Conservation (phyloP, 2,797 vertebrate species). For the Gambusia yucatana region DNA sequence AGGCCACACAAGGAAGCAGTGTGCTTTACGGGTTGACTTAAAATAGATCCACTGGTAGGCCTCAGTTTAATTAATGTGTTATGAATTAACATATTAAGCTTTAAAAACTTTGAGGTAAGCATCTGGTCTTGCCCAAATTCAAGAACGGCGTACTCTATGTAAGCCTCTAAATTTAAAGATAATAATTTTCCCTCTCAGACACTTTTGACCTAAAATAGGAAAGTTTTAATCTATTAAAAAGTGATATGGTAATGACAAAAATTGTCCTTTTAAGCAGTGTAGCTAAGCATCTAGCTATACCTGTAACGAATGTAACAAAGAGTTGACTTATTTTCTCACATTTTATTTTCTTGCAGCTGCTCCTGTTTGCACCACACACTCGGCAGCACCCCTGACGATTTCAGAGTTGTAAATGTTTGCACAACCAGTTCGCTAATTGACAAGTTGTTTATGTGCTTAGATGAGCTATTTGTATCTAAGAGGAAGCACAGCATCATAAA, state of each 20-base stretch:
- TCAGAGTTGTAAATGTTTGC: constrained; percentile 58
- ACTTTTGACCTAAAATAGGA: not conserved
- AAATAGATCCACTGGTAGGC: not conserved
- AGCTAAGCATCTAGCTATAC: not conserved
- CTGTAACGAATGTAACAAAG: not conserved
- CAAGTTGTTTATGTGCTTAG: constrained; percentile 68
- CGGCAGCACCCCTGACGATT: constrained; percentile 43
- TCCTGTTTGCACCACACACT: constrained; percentile 28
- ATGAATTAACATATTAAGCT: not conserved
- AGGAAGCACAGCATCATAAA: constrained; percentile 48
- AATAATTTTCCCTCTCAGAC: not conserved
- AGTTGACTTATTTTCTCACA: not conserved
- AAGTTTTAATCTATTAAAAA: not conserved
- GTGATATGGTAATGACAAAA: not conserved
- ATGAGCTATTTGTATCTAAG: constrained; percentile 54
- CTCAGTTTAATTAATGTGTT: not conserved
- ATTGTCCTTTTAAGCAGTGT: not conserved
- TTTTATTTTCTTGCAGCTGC: constrained; percentile 36
- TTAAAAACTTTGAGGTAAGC: not conserved
- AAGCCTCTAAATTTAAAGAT: not conserved
- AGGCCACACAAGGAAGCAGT: not conserved
- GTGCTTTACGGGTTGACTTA: not conserved
- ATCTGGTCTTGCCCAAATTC: not conserved
- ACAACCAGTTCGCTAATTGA: constrained; percentile 74
- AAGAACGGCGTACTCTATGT: not conserved